Percentiles rank a stretch among this genome's conserved stretches.
These are phyloP conservation scores for Actinostola sp. DNA, from an alignment of 92 coral and sea anemone species.

Conservation along the genomic window DNA sequence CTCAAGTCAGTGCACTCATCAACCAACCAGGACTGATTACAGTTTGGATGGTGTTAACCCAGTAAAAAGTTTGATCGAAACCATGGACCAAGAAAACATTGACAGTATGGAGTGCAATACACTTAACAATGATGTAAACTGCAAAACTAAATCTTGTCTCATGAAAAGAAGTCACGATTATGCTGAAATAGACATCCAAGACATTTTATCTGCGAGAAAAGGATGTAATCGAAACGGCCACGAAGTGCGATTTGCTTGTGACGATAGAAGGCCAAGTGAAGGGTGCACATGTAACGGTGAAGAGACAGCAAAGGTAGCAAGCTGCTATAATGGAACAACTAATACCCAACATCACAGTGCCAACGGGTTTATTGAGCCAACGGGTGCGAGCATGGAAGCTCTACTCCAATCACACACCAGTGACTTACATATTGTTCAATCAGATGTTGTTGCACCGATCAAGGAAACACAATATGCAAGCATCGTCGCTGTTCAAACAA, in stretches of 20 bases:
- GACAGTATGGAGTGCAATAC: neutral
- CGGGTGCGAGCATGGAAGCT: neutral
- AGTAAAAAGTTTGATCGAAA: neutral
- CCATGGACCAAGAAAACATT: neutral
- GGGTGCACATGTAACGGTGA: neutral
- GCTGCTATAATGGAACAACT: neutral
- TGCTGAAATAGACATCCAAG: conserved; percentile 6
- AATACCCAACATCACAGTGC: neutral
- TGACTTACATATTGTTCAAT: conserved; percentile 12
- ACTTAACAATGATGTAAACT: neutral
- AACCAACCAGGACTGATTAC: neutral
- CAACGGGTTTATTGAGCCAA: neutral
- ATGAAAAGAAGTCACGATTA: neutral
- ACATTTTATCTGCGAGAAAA: neutral
- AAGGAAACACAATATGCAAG: conserved; percentile 35
- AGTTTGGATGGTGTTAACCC: neutral
- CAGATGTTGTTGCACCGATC: conserved; percentile 20
- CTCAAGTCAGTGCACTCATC: neutral
- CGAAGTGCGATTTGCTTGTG: neutral
- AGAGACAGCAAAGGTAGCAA: neutral
- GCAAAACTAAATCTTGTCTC: neutral
- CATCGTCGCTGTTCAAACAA: conserved; percentile 16
- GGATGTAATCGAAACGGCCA: neutral
- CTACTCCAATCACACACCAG: neutral
- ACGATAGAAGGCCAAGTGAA: too few relatives aligned